phyloP scores from a whole-genome alignment of 2,888 invertebrate species.

The Athetis lepigone region DNA sequence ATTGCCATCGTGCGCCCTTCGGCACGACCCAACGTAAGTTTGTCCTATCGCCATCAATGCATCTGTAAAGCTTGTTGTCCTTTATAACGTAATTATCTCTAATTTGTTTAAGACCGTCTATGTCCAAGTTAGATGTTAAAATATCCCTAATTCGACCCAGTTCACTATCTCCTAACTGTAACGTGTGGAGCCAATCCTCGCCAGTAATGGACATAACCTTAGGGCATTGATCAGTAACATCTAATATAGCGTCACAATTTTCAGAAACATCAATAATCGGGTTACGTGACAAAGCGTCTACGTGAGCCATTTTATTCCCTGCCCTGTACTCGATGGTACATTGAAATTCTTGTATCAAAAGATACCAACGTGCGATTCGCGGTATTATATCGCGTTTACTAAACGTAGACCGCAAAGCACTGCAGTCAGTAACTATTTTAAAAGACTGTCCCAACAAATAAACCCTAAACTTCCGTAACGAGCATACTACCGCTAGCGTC shows the following conservation, averaged over 20 bases:
- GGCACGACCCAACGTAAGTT: no score
- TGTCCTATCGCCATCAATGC: slow-evolving; percentile 1
- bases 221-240: no score
- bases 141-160: background rate
- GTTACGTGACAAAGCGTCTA: background rate
- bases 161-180: slow-evolving; percentile 14
- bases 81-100: slow-evolving; percentile 7
- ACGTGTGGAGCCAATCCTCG: slow-evolving; percentile 14
- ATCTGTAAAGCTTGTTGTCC: background rate
- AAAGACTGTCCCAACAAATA: background rate
- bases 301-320: background rate
- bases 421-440: slow-evolving; percentile 1
- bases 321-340: slow-evolving; percentile 1
- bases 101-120: background rate
- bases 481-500: slow-evolving; percentile 41
- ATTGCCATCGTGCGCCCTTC: no score
- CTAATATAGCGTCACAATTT: no score
- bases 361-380: background rate
- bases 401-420: background rate
- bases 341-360: background rate
- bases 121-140: background rate
- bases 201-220: no score
- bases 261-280: no score
- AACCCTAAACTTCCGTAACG: slow-evolving; percentile 1
- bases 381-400: background rate